A percentile compares a stretch with the other conserved stretches of the same genome.
Conservation (phyloP, 2,797 vertebrate species). For the Novumbra hubbsi region DNA sequence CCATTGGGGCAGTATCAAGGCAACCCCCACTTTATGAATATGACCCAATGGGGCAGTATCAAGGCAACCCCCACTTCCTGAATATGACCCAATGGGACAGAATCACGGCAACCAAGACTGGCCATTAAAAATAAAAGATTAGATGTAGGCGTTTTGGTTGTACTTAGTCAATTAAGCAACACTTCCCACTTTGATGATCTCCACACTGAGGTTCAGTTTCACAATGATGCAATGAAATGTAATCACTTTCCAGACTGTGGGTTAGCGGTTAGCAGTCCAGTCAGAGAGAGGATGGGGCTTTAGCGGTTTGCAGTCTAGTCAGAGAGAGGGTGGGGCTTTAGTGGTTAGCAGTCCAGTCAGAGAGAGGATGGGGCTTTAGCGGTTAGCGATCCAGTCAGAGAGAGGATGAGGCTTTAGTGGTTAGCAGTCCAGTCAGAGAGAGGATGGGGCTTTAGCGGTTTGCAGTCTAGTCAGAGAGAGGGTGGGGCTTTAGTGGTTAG, state of each 20-base stretch:
- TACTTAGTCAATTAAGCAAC: conserved; percentile 13
- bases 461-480: too few species aligned
- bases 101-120: too few species aligned
- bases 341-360: conserved; percentile 1
- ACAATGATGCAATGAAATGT: conserved; percentile 57
- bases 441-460: background rate
- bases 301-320: too few species aligned
- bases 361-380: background rate
- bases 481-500: too few species aligned
- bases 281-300: too few species aligned
- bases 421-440: conserved; percentile 39
- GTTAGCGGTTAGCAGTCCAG: background rate
- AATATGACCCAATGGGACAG: too few species aligned
- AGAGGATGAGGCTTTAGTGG: conserved; percentile 16
- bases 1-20: too few species aligned
- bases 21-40: conserved; percentile 24
- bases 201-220: conserved; percentile 41
- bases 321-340: too few species aligned
- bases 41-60: too few species aligned
- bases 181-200: conserved; percentile 27
- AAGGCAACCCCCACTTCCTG: too few species aligned
- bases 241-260: conserved; percentile 46
- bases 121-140: too few species aligned
- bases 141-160: too few species aligned
- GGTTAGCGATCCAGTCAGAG: conserved; percentile 2